A percentile compares a stretch with the other conserved stretches of the same genome.
phyloP scores from a whole-genome alignment of 2,797 vertebrate species.

The Eospalax fontanierii region DNA sequence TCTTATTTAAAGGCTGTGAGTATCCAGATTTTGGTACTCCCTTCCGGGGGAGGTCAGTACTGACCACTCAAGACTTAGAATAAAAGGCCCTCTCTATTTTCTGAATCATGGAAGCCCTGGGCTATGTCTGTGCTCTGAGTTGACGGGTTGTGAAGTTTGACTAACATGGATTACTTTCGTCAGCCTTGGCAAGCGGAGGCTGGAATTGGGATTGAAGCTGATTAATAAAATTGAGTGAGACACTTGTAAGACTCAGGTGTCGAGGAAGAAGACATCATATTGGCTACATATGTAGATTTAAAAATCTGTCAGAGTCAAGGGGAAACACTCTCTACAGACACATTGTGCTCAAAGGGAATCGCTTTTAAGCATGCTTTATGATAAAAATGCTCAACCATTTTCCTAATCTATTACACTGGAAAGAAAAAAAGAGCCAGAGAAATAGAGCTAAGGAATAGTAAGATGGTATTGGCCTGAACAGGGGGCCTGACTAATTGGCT shows the following conservation, averaged over 20 bases:
- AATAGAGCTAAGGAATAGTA: neutral
- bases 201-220: neutral
- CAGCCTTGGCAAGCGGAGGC: neutral
- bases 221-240: neutral
- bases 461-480: neutral
- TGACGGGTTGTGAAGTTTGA: neutral
- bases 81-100: neutral
- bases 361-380: neutral
- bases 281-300: neutral
- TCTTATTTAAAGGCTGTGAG: neutral
- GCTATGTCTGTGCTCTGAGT: neutral
- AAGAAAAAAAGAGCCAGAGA: neutral
- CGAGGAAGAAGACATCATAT: neutral
- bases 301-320: neutral
- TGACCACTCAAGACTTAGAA: neutral
- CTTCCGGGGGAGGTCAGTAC: neutral
- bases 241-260: neutral
- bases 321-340: neutral
- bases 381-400: neutral
- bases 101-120: neutral
- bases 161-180: neutral
- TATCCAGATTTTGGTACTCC: neutral
- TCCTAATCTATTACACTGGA: neutral
- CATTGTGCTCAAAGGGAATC: neutral
- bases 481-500: neutral